These are phyloP conservation scores for Phaedon cochleariae DNA, from an alignment of 2,888 invertebrate genomes.

Conservation along the genomic window DNA sequence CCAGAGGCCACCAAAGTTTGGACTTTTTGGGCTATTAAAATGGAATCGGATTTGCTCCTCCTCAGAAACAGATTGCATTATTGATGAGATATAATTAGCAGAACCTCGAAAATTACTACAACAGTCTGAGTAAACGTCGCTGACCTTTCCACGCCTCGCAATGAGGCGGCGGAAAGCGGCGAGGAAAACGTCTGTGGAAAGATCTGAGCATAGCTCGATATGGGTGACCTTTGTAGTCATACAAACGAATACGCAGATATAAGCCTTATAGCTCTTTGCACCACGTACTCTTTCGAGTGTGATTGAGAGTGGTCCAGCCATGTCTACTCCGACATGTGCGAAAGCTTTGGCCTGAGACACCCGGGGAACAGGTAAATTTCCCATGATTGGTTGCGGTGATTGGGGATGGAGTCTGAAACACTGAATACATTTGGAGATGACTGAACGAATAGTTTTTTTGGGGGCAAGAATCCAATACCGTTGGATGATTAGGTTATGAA, in stretches of 20 bases:
- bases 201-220: not conserved
- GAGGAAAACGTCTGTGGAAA: not conserved
- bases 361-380: conserved; percentile 42
- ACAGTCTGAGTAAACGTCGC: not conserved
- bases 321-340: conserved; percentile 16
- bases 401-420: conserved; percentile 35
- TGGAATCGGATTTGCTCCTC: not conserved
- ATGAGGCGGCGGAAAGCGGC: not conserved
- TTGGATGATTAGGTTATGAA: not conserved
- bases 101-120: not conserved
- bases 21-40: not conserved
- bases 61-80: not conserved
- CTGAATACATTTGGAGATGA: conserved; percentile 23
- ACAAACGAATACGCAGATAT: not conserved
- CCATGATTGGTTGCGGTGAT: conserved; percentile 44
- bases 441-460: conserved; percentile 12
- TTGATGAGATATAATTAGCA: not conserved
- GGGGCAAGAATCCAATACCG: not conserved
- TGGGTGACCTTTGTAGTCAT: not conserved
- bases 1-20: not conserved
- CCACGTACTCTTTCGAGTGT: conserved; percentile 1
- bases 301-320: conserved; percentile 1
- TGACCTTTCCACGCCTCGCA: not conserved
- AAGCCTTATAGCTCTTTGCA: not conserved
- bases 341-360: conserved; percentile 36